Base-by-base conservation (phyloP, 2,113 vertebrate species). In the Pteronura brasiliensis region DNA sequence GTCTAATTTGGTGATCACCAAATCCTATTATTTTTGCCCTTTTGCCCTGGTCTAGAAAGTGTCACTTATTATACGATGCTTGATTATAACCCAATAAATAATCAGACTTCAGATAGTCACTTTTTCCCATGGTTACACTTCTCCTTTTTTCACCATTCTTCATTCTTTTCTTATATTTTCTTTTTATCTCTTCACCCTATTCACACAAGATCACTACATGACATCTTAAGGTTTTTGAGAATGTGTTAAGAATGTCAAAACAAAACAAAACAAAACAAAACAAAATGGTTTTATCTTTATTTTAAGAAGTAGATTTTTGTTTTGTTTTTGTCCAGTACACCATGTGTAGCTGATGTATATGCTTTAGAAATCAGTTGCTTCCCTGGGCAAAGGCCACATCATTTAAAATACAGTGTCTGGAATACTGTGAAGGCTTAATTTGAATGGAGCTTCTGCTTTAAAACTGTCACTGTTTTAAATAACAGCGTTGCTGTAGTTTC, bases 21-120 rank as follows among this genome's bases (percentile, higher is more conserved):
- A 42, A 93, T 97, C 55, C 97, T 90, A 90, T 79, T 96, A 86
- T 88, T 97, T 96, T 94, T 94, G 57, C 85, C 55, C 63, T 95
- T 61, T 76, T 97, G 85, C 36, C 82, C 89, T 93, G 65, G 29
- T 96, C 95, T 90, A 59, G 82, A 87, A 94, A 76, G 25, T n/a
- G 36, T 90, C 63, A 76, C 98, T 94, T 77, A 39, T 97, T 97
- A 87, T 17, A 18, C 55, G 21, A 93, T 65, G 44, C 55, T 97
- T 92, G 80, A 96, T 92, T 96, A 84, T 91, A 93, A 87, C 17
- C 29, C 76, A 34, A 63, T 95, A 39, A 67, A 57, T 93, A 39
- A 67, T 23, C 42, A 67, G 59, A 34, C 42, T 88, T 80, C 3
- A 15, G 3, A 79, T 15, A 63, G 18, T 91, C n/a, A 82, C 39